phyloP scores from a whole-genome alignment of 1,140 invertebrate species.

The Heterodera carotae region DNA sequence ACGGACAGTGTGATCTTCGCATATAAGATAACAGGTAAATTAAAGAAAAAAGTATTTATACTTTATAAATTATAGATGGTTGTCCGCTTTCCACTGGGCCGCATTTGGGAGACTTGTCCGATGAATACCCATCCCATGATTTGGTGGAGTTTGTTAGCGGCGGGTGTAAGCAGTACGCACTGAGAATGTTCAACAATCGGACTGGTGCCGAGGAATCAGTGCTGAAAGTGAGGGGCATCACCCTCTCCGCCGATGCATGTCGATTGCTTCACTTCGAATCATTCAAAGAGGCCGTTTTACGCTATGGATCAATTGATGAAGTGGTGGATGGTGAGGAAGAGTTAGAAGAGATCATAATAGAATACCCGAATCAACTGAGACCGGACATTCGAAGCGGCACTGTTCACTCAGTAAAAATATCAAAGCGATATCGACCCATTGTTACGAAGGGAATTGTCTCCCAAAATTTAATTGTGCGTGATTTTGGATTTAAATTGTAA shows the following conservation, averaged over 20 bases:
- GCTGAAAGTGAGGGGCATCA: not conserved
- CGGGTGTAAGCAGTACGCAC: not conserved
- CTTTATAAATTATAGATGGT: too few relatives aligned
- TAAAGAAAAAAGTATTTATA: too few relatives aligned
- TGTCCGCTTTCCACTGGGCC: not conserved
- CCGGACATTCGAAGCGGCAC: not conserved
- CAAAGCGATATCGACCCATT: not conserved
- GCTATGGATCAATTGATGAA: not conserved
- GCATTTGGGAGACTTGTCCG: conserved; percentile 1
- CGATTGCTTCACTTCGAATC: not conserved
- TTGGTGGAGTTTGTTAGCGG: not conserved
- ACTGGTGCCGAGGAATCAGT: not conserved
- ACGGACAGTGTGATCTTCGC: conserved; percentile 9
- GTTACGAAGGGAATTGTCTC: not conserved
- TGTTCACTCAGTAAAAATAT: not conserved
- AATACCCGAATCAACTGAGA: not conserved
- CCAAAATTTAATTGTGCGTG: not conserved
- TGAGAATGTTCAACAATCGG: not conserved
- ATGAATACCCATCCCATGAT: not conserved
- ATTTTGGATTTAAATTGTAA: conserved; percentile 16
- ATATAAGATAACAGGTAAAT: not conserved
- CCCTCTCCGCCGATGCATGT: not conserved
- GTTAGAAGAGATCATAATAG: not conserved
- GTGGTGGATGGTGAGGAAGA: not conserved
- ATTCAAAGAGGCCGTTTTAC: not conserved